A percentile compares a stretch with the other conserved stretches of the same genome.
These are phyloP conservation scores for Pteria penguin DNA, from an alignment of 2,888 invertebrate genomes.

Conservation along the genomic window DNA sequence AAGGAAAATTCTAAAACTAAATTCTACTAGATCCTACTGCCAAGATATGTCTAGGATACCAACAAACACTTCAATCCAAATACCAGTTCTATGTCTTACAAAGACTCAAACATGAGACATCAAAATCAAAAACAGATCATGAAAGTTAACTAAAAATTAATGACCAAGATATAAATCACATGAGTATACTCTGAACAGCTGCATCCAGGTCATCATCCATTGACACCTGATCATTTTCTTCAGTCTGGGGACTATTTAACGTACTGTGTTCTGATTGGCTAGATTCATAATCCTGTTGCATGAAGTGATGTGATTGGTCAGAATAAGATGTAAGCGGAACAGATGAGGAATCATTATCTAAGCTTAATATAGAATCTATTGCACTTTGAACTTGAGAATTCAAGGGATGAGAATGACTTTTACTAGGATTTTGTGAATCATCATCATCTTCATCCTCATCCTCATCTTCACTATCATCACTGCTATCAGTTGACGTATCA, in stretches of 20 bases:
- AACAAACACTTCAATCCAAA: too few relatives aligned
- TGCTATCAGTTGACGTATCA: neutral
- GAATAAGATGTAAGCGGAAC: conserved; percentile 2
- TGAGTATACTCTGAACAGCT: conserved; percentile 83
- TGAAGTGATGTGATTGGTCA: conserved; percentile 4
- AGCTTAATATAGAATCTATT: conserved; percentile 88
- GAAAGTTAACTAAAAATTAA: too few relatives aligned
- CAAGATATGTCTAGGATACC: too few relatives aligned
- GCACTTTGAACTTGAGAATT: conserved; percentile 86
- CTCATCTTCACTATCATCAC: conserved; percentile 17
- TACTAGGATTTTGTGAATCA: conserved; percentile 6
- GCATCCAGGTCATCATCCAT: conserved; percentile 81
- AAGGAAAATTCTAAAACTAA: too few relatives aligned
- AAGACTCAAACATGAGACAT: too few relatives aligned
- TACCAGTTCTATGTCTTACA: too few relatives aligned
- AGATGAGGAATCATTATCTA: conserved; percentile 46
- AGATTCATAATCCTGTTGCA: conserved; percentile 16
- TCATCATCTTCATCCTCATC: conserved; percentile 28
- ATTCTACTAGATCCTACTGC: too few relatives aligned
- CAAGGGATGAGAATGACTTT: conserved; percentile 5
- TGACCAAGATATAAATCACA: too few relatives aligned
- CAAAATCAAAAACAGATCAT: too few relatives aligned
- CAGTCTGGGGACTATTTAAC: conserved; percentile 10
- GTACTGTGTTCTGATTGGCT: conserved; percentile 38
- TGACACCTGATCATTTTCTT: conserved; percentile 23